phyloP scores from a whole-genome alignment of 2,888 invertebrate genomes.

The Campoletis raptor region DNA sequence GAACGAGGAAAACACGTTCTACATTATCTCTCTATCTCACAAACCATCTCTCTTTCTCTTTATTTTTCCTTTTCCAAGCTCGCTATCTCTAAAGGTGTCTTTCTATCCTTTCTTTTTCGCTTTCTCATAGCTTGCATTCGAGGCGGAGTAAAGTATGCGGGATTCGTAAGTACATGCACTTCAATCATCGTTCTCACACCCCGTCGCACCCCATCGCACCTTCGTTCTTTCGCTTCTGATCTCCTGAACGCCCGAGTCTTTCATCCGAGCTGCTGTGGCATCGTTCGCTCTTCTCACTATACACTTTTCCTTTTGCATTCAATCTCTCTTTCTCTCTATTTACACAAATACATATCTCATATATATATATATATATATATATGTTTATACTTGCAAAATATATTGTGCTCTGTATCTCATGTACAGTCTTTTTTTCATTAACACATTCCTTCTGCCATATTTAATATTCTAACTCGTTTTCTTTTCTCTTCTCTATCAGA shows the following conservation, averaged over 20 bases:
- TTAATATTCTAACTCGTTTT: background rate
- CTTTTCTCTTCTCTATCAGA: background rate
- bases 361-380: background rate
- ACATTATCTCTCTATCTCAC: constrained; percentile 30
- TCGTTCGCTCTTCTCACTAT: constrained; percentile 60
- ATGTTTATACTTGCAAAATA: background rate
- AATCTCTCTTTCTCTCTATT: constrained; percentile 40
- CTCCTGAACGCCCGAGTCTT: constrained; percentile 75
- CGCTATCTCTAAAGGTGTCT: constrained; percentile 29
- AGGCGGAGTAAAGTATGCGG: constrained; percentile 77
- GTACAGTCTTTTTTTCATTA: constrained; percentile 4
- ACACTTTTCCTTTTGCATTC: constrained; percentile 59
- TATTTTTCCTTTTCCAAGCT: constrained; percentile 23
- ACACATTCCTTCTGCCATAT: constrained; percentile 2
- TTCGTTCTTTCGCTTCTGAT: constrained; percentile 79
- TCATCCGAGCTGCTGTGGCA: constrained; percentile 74
- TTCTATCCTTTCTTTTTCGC: constrained; percentile 46
- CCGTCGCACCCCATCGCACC: constrained; percentile 79
- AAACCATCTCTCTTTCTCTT: constrained; percentile 8
- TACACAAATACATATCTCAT: background rate
- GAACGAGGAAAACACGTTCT: constrained; percentile 56
- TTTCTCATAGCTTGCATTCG: constrained; percentile 70
- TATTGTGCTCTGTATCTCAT: constrained; percentile 21
- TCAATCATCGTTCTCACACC: constrained; percentile 82
- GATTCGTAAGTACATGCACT: constrained; percentile 81